Conservation (phyloP, 2,888 invertebrate species). For the Brachyptera risi region DNA sequence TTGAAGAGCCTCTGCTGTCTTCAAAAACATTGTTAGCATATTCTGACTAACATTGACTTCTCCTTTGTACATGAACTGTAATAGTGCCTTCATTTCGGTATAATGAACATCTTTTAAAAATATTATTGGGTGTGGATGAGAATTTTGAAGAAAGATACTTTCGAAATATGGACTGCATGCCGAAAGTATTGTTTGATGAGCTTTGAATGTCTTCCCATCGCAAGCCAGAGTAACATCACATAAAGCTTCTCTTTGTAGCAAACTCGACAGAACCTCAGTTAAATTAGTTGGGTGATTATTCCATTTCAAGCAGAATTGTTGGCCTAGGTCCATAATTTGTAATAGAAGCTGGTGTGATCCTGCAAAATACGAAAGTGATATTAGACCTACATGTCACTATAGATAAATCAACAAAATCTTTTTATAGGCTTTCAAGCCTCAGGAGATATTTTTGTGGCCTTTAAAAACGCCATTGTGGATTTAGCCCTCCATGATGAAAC, state of each 20-base stretch:
- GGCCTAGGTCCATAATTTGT: conserved; percentile 52
- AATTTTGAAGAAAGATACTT: conserved; percentile 83
- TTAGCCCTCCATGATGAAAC: background rate
- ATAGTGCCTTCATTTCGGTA: conserved; percentile 82
- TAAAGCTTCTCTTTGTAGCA: conserved; percentile 81
- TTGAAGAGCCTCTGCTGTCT: conserved; percentile 89
- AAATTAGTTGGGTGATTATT: conserved; percentile 90
- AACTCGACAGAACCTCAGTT: conserved; percentile 83
- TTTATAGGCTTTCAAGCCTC: background rate
- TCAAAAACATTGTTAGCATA: conserved; percentile 84
- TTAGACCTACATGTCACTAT: too few species aligned
- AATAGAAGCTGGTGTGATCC: conserved; percentile 23
- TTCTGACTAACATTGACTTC: conserved; percentile 90
- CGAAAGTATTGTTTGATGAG: conserved; percentile 89
- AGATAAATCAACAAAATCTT: conserved; percentile 4
- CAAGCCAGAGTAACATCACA: conserved; percentile 92
- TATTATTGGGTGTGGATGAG: conserved; percentile 87
- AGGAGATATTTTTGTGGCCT: background rate
- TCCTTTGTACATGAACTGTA: conserved; percentile 91
- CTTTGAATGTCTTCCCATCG: conserved; percentile 70
- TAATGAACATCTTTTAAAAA: conserved; percentile 89
- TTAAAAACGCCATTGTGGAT: conserved; percentile 4
- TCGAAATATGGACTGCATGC: conserved; percentile 94
- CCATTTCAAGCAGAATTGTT: conserved; percentile 90
- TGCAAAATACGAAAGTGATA: conserved; percentile 21